phyloP scores from a whole-genome alignment of 2,797 vertebrate genomes.

The Orestias chungarensis region DNA sequence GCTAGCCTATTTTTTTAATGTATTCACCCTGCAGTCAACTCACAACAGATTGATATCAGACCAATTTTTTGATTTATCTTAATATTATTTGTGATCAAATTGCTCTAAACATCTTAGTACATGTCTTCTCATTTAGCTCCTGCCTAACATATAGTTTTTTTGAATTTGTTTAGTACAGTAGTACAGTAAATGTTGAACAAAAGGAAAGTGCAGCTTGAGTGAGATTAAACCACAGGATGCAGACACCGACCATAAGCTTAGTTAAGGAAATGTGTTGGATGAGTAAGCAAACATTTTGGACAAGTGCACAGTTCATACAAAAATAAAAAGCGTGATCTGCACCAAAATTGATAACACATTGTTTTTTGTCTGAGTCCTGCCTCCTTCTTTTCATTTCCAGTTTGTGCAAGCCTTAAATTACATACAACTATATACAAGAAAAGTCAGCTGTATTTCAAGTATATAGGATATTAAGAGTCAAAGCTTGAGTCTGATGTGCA shows the following conservation, averaged over 20 bases:
- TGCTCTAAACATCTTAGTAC: not conserved
- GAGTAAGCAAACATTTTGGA: slow-evolving; percentile 49
- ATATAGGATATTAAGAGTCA: not conserved
- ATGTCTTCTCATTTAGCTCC: slow-evolving; percentile 18
- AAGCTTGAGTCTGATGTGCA: slow-evolving; percentile 2
- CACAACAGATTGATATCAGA: not conserved
- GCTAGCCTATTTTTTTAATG: not conserved
- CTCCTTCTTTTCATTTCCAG: not conserved
- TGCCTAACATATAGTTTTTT: slow-evolving; percentile 8
- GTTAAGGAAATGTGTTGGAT: slow-evolving; percentile 44
- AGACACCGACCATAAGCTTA: slow-evolving; percentile 36
- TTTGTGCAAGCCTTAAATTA: not conserved
- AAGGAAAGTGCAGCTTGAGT: slow-evolving; percentile 48
- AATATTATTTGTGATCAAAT: not conserved
- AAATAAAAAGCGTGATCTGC: not conserved
- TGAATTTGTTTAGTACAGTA: slow-evolving; percentile 16
- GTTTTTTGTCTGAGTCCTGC: slow-evolving; percentile 1
- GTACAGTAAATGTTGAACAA: slow-evolving; percentile 2
- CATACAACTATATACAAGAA: slow-evolving; percentile 15
- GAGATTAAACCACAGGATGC: slow-evolving; percentile 71
- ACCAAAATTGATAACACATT: not conserved
- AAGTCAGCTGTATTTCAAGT: slow-evolving; percentile 1
- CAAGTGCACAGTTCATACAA: slow-evolving; percentile 13
- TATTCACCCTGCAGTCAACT: not conserved
- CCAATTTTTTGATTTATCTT: not conserved